A percentile compares a stretch with the other conserved stretches of the same genome.
phyloP scores from a whole-genome alignment of 2,888 invertebrate species.

The Trachelus stipa region DNA sequence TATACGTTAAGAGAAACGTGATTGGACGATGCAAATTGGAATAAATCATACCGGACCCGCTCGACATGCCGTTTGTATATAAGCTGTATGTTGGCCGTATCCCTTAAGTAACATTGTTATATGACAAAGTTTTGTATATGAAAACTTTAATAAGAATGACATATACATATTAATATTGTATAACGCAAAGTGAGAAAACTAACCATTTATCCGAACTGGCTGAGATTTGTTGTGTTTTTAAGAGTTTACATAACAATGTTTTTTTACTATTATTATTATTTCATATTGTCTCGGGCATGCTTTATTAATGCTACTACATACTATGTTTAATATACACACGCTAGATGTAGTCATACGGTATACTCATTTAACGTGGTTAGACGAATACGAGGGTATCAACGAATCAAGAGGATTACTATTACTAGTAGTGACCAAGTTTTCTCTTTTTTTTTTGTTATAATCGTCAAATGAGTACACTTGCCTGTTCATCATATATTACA shows the following conservation, averaged over 20 bases:
- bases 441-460: constrained; percentile 20
- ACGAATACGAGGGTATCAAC: not conserved
- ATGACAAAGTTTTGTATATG: constrained; percentile 49
- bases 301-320: constrained; percentile 42
- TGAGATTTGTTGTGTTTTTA: constrained; percentile 65
- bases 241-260: constrained; percentile 65
- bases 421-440: not conserved
- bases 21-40: constrained; percentile 24
- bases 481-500: not conserved
- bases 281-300: constrained; percentile 58
- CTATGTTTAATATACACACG: not conserved
- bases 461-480: constrained; percentile 46
- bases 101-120: constrained; percentile 47
- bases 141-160: constrained; percentile 35
- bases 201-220: constrained; percentile 60
- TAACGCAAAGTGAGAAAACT: constrained; percentile 40
- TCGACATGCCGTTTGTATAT: constrained; percentile 36
- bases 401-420: not conserved
- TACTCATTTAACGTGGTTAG: not conserved
- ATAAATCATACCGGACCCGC: constrained; percentile 41
- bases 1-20: constrained; percentile 15
- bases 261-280: constrained; percentile 38
- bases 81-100: constrained; percentile 49
- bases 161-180: constrained; percentile 14
- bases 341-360: not conserved